Percentiles rank a stretch among this genome's conserved stretches.
phyloP scores from a whole-genome alignment of 2,113 vertebrate species.

The Morone saxatilis region DNA sequence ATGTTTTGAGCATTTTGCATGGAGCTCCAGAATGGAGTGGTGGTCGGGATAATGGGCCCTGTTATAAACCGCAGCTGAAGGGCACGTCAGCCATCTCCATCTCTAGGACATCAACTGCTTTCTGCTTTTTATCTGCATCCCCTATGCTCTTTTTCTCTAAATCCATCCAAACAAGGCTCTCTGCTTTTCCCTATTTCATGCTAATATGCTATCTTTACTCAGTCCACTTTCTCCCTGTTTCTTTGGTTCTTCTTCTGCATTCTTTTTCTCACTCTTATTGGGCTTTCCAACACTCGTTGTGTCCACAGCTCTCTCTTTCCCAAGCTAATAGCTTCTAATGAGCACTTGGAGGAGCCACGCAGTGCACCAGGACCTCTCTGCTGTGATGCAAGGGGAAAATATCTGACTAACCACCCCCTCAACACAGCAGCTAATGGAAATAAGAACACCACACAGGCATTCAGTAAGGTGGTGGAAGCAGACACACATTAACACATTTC shows the following conservation, averaged over 20 bases:
- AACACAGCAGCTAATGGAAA: constrained; percentile 65
- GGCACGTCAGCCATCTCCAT: constrained; percentile 56
- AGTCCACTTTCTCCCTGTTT: constrained; percentile 12
- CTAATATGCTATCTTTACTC: not conserved
- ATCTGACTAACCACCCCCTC: constrained; percentile 66
- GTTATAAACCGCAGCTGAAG: constrained; percentile 74
- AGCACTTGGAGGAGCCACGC: constrained; percentile 60
- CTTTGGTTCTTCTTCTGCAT: constrained; percentile 13
- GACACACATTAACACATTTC: constrained; percentile 53
- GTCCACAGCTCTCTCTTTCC: constrained; percentile 35
- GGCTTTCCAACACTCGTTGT: constrained; percentile 44
- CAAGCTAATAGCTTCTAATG: constrained; percentile 69
- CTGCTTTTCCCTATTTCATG: constrained; percentile 5
- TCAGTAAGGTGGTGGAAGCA: constrained; percentile 34
- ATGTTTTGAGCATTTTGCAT: constrained; percentile 67
- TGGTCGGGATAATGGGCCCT: constrained; percentile 69
- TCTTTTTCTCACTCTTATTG: constrained; percentile 25
- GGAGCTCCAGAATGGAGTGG: constrained; percentile 56
- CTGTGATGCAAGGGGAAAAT: constrained; percentile 63
- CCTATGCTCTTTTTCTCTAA: constrained; percentile 4
- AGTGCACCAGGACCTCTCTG: constrained; percentile 59
- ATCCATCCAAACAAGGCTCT: not conserved
- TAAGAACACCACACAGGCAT: constrained; percentile 55
- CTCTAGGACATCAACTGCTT: constrained; percentile 48
- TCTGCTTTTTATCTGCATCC: constrained; percentile 45